Evolutionary conservation across 1,140 invertebrate genomes (phyloP), one percentile per base, ranked within the genome.

Genomic region (Oppia nitens): DNA sequence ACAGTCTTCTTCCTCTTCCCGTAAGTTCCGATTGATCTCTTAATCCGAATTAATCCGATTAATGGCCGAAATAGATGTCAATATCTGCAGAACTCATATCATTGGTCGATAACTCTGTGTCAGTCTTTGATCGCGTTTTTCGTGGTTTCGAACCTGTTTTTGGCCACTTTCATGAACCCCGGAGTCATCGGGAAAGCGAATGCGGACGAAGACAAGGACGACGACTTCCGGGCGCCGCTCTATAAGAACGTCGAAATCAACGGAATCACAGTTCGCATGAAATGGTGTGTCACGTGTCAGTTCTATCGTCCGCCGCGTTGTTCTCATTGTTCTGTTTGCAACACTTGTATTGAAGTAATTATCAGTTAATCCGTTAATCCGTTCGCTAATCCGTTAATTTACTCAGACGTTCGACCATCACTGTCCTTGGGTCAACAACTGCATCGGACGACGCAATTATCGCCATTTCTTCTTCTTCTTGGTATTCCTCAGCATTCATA

Each of bases 341-440:
- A 98, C 78, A 89, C 89, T 69, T 98, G 94, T 75, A 95, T 98
- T 71, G 92, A 97, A 81, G 91, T 95, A 73, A 76, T 73, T 71
- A 14, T 55, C 25, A 14, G 9, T 55, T 49, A 45, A 45, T 1
- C 14, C 28, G 28, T 65, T 26, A 29, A n/a, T n/a, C n/a, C n/a
- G n/a, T n/a, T n/a, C n/a, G n/a, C n/a, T n/a, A n/a, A n/a, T n/a
- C n/a, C n/a, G n/a, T n/a, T n/a, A 40, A n/a, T 47, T 53, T n/a
- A n/a, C n/a, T 60, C 77, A 98, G 87, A 98, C 91, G 29, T 98
- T 99, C 75, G 96, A 99, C 76, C 96, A 99, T 79, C 96, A 99
- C 75, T 99, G 96, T 77, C 95, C 95, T 55, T 98, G 95, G 95
- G 88, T 99, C 64, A 98, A 98, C 75, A 99, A 99, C 74, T 99